These are phyloP conservation scores for Hesperophylax magnus DNA, from an alignment of 1,140 invertebrate genomes.

Conservation along the genomic window DNA sequence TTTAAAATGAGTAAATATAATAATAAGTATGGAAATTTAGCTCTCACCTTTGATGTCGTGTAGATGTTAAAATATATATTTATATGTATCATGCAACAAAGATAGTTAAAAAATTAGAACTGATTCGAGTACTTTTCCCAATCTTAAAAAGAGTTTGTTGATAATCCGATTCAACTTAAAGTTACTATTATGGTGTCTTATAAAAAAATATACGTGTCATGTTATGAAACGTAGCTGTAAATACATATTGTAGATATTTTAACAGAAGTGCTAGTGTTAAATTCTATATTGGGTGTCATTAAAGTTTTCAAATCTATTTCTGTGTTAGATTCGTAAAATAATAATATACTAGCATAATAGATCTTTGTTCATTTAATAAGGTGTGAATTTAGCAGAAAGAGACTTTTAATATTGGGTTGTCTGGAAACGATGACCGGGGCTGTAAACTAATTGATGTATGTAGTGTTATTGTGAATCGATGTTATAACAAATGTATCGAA, in stretches of 20 bases:
- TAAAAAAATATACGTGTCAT: slow-evolving; percentile 3
- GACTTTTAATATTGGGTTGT: no score
- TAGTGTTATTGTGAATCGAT: no score
- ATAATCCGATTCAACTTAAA: not conserved
- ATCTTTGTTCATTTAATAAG: no score
- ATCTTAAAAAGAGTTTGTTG: slow-evolving; percentile 5
- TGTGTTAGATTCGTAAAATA: no score
- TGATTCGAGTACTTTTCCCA: not conserved
- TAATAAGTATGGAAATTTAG: no score
- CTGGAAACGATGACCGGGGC: no score
- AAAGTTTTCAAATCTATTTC: not conserved
- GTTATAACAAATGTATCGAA: not conserved
- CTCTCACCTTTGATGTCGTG: no score
- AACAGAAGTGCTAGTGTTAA: slow-evolving; percentile 5
- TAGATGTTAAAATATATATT: not conserved
- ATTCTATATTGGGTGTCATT: not conserved
- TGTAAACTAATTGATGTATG: no score
- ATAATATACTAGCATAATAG: no score
- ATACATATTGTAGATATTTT: slow-evolving; percentile 3
- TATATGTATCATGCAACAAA: not conserved
- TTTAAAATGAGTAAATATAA: no score
- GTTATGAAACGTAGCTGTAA: slow-evolving; percentile 14
- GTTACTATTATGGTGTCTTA: not conserved
- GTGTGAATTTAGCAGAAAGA: no score
- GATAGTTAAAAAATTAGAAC: not conserved